phyloP scores from a whole-genome alignment of 2,888 invertebrate species.

The Glaucopsyche alexis region DNA sequence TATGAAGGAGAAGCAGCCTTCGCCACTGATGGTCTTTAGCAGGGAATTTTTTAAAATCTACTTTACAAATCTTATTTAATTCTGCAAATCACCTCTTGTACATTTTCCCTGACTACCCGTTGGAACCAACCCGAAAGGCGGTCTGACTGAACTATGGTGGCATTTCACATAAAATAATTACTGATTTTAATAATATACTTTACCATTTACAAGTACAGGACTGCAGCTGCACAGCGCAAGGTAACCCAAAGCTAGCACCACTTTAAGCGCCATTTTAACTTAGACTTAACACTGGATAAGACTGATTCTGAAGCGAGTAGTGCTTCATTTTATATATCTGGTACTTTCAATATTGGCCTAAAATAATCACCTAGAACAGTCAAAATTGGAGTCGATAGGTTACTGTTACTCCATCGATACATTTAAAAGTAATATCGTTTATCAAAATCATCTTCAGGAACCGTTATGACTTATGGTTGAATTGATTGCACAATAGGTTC shows the following conservation, averaged over 20 bases:
- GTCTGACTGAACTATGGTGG: too few relatives aligned
- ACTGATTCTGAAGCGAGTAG: slow-evolving; percentile 51
- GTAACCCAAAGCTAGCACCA: slow-evolving; percentile 60
- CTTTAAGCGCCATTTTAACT: slow-evolving; percentile 60
- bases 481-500: slow-evolving; percentile 16
- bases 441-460: slow-evolving; percentile 6
- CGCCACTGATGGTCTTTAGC: too few relatives aligned
- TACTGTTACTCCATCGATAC: slow-evolving; percentile 59
- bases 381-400: slow-evolving; percentile 65
- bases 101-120: slow-evolving; percentile 34
- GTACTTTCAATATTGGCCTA: slow-evolving; percentile 60
- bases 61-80: too few relatives aligned
- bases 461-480: neutral
- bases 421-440: neutral
- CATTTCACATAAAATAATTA: too few relatives aligned
- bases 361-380: slow-evolving; percentile 61
- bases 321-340: slow-evolving; percentile 38
- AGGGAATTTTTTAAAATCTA: too few relatives aligned
- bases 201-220: slow-evolving; percentile 65
- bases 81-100: too few relatives aligned
- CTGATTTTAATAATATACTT: slow-evolving; percentile 31
- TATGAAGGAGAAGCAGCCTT: too few relatives aligned
- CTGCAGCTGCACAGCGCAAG: slow-evolving; percentile 60
- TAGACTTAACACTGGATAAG: neutral
- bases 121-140: too few relatives aligned